phyloP scores from a whole-genome alignment of 2,113 vertebrate genomes.

The Onychorhynchus coronatus region DNA sequence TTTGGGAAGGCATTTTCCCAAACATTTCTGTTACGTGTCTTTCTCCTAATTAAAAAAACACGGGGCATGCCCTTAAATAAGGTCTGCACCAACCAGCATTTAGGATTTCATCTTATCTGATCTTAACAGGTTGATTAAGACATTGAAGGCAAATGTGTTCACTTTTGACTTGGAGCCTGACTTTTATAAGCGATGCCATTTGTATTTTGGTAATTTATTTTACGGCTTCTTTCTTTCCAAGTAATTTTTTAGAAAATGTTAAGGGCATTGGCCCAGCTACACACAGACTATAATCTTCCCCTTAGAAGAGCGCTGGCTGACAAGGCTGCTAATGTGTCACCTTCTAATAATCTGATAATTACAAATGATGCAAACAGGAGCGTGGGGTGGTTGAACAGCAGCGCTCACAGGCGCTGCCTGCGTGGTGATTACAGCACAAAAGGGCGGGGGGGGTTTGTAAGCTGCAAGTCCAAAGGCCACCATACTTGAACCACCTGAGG shows the following conservation, averaged over 20 bases:
- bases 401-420: neutral
- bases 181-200: neutral
- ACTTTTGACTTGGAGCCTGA: neutral
- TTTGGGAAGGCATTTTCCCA: slow-evolving; percentile 13
- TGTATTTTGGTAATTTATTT: neutral
- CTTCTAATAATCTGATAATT: slow-evolving; percentile 71
- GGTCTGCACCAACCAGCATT: neutral
- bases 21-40: neutral
- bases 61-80: neutral
- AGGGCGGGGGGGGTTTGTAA: neutral
- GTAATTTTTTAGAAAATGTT: neutral
- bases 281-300: neutral
- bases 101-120: neutral
- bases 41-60: neutral
- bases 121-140: neutral
- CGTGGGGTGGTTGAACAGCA: slow-evolving; percentile 16
- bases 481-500: neutral
- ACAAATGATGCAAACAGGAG: slow-evolving; percentile 62
- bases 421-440: neutral
- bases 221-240: neutral
- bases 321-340: slow-evolving; percentile 47
- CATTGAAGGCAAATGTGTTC: neutral
- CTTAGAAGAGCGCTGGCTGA: slow-evolving; percentile 32
- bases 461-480: slow-evolving; percentile 33
- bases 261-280: neutral